phyloP scores from a whole-genome alignment of 2,797 vertebrate genomes.

The Coilia nasus region DNA sequence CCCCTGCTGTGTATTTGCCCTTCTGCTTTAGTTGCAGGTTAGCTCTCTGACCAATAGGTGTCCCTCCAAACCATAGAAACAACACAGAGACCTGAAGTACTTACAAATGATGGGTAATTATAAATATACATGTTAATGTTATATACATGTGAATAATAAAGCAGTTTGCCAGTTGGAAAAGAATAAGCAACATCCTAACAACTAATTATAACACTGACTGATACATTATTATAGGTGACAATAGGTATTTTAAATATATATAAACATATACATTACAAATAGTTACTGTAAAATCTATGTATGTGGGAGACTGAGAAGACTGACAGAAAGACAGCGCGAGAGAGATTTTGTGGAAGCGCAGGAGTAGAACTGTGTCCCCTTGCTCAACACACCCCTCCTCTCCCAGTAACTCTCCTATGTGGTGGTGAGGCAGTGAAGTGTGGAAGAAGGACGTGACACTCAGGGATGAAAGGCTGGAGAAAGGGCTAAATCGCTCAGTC shows the following conservation, averaged over 20 bases:
- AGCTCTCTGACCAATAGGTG: constrained; percentile 85
- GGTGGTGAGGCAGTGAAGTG: constrained; percentile 59
- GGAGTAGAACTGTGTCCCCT: too few relatives aligned
- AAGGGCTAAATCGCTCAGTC: constrained; percentile 70
- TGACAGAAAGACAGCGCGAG: background rate
- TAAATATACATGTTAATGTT: background rate
- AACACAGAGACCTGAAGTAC: constrained; percentile 25
- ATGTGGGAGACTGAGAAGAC: background rate
- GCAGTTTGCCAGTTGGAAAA: background rate
- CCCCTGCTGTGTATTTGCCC: background rate
- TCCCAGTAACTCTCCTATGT: background rate
- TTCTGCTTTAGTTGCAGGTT: background rate
- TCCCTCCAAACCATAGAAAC: constrained; percentile 88
- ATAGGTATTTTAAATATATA: too few relatives aligned
- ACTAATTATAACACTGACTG: background rate
- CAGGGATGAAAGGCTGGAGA: constrained; percentile 78
- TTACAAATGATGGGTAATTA: background rate
- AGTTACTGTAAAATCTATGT: too few relatives aligned
- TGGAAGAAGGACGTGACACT: constrained; percentile 61
- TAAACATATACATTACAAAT: too few relatives aligned
- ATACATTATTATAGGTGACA: too few relatives aligned
- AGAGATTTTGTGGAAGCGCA: too few relatives aligned
- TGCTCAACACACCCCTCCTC: too few relatives aligned
- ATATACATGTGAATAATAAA: background rate
- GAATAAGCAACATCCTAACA: too few relatives aligned